Evolutionary conservation across 2,797 vertebrate species (phyloP).

Genomic region (Peromyscus eremicus): DNA sequence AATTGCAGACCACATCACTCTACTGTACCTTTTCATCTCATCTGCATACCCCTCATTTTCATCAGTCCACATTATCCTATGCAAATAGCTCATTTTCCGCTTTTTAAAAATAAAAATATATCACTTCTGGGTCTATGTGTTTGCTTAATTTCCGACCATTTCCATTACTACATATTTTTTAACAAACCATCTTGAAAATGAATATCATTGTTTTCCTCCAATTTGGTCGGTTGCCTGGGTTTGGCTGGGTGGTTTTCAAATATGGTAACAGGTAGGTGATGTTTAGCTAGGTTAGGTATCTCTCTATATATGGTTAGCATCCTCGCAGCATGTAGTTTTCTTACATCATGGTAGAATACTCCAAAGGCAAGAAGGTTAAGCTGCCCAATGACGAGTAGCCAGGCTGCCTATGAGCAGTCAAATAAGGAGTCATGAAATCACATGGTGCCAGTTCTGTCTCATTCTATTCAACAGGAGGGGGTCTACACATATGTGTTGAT

Average conservation of each 20-base stretch:
- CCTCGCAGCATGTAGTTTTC: not conserved
- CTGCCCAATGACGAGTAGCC: not conserved
- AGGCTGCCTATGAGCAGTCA: not conserved
- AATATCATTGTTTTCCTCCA: not conserved
- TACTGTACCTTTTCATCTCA: not conserved
- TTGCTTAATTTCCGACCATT: not conserved
- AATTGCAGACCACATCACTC: not conserved
- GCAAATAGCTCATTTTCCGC: not conserved
- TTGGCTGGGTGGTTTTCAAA: not conserved
- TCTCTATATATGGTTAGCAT: not conserved
- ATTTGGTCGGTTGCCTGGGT: not conserved
- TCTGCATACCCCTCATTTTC: not conserved
- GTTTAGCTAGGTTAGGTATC: not conserved
- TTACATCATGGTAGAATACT: not conserved
- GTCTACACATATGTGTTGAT: fast-evolving
- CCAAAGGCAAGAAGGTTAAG: not conserved
- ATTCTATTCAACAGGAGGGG: not conserved
- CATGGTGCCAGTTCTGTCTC: not conserved
- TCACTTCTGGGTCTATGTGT: not conserved
- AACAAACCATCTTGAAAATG: constrained; percentile 25
- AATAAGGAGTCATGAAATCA: not conserved
- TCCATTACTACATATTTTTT: not conserved
- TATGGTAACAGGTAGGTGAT: not conserved
- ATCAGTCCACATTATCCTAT: not conserved
- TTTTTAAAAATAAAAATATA: not conserved